Base-by-base conservation (phyloP, 2,888 invertebrate genomes). In the Amphipoea oculea region DNA sequence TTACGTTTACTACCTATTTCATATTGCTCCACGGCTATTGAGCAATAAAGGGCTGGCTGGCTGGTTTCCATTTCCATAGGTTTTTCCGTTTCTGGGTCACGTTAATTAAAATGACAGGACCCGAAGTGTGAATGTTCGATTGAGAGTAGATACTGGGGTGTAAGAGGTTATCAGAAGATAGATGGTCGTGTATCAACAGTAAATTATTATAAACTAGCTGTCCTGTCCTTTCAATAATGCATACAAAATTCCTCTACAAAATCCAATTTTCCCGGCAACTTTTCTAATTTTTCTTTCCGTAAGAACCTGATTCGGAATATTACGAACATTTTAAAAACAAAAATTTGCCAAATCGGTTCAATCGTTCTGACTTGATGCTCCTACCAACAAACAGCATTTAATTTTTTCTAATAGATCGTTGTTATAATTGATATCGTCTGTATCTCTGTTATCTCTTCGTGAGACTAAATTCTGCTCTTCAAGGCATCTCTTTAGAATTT, bases 71-170 rank as follows among this genome's bases (percentile, higher is more conserved):
- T 66, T 83, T 83, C 42, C 23, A 77, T 63, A 73, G 40, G 45
- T 77, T 81, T 78, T 86, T 82, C 51, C 57, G 48, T 69, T 81
- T 83, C 79, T 87, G 68, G 84, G 84, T 82, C 80, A 79, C 65
- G n/a, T 40, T 78, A 80, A 84, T 83, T 83, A 51, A 83, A 86
- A 73, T 79, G 42, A 73, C 78, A 79, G 81, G 79, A 83, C 48
- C 68, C 73, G 45, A 54, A 80, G 69, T 80, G 81, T 78, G 57
- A 81, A 79, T 78, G 69, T 77, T 82, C 69, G 75, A 77, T 88
- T 79, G 71, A 77, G 62, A 54, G 40, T 29, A 40, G 36, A 65
- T 63, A 66, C n/a, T 72, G 40, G 11, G 51, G 65, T 71, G 67
- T 12, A 42, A 71, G 12, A 48, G 83, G 86, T 88, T 88, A 87